A percentile compares a stretch with the other conserved stretches of the same genome.
These are phyloP conservation scores for Diploscapter pachys DNA, from an alignment of 1,140 invertebrate genomes.

Conservation along the genomic window DNA sequence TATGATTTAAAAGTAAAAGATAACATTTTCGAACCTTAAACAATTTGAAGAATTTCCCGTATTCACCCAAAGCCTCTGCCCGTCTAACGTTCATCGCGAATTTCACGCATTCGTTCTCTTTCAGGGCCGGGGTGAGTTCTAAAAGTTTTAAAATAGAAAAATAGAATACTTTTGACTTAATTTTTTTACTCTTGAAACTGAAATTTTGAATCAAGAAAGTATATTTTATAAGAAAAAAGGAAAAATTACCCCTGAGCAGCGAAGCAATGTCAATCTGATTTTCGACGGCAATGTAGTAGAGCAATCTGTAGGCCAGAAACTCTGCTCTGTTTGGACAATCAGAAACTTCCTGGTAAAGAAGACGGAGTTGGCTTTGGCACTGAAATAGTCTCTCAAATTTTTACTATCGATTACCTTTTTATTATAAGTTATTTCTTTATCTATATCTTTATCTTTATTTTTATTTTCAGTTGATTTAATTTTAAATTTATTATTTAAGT, in stretches of 20 bases:
- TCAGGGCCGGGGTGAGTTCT: conserved; percentile 13
- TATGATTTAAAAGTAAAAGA: too few relatives aligned
- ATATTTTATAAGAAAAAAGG: background rate
- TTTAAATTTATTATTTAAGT: too few relatives aligned
- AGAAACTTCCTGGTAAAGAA: conserved; percentile 28
- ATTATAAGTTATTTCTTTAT: background rate
- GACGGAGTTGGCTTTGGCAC: conserved; percentile 30
- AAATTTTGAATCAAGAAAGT: background rate
- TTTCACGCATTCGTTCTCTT: conserved; percentile 10
- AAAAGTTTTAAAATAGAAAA: background rate
- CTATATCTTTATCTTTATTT: too few relatives aligned
- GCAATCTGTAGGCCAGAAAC: conserved; percentile 26
- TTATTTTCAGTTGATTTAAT: too few relatives aligned
- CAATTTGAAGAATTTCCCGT: conserved; percentile 21
- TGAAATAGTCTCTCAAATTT: background rate
- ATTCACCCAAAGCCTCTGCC: conserved; percentile 22
- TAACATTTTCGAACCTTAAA: conserved; percentile 10
- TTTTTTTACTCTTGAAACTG: background rate
- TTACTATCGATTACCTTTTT: background rate
- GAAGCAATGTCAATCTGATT: conserved; percentile 26
- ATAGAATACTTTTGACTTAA: background rate
- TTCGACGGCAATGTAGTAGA: conserved; percentile 34
- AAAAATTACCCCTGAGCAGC: conserved; percentile 10
- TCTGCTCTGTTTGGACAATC: conserved; percentile 21
- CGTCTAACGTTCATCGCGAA: conserved; percentile 21